These are phyloP conservation scores for Aselliscus stoliczkanus DNA, from an alignment of 2,797 vertebrate genomes.

Conservation along the genomic window DNA sequence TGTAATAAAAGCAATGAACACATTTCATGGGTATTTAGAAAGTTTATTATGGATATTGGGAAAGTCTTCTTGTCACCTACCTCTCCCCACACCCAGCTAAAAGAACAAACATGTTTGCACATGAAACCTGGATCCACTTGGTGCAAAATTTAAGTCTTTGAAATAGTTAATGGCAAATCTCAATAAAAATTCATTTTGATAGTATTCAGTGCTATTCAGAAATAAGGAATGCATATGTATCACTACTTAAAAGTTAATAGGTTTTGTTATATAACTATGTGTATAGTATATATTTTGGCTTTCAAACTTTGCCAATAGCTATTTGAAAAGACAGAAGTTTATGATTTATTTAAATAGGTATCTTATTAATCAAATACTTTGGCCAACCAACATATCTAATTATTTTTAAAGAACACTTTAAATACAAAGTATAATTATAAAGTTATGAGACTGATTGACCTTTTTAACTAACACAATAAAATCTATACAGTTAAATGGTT, in stretches of 20 bases:
- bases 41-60: constrained; percentile 51
- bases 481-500: neutral
- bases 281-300: constrained; percentile 38
- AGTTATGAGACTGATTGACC: constrained; percentile 17
- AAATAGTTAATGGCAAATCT: constrained; percentile 42
- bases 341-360: constrained; percentile 42
- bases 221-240: constrained; percentile 23
- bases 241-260: constrained; percentile 38
- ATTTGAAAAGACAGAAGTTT: constrained; percentile 30
- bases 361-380: constrained; percentile 43
- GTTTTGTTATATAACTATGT: neutral
- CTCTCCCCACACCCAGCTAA: neutral
- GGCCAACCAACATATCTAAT: constrained; percentile 2
- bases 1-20: constrained; percentile 25
- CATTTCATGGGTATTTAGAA: constrained; percentile 16
- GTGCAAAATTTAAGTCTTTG: neutral
- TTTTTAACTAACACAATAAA: neutral
- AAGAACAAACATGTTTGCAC: constrained; percentile 32
- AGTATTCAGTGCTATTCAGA: constrained; percentile 40
- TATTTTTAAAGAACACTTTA: constrained; percentile 5
- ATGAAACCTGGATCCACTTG: constrained; percentile 11
- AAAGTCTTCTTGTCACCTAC: neutral
- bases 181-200: constrained; percentile 50
- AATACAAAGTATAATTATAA: constrained; percentile 43
- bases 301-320: constrained; percentile 14